Conservation (phyloP, 2,113 vertebrate genomes). For the Lampris megalopsis region DNA sequence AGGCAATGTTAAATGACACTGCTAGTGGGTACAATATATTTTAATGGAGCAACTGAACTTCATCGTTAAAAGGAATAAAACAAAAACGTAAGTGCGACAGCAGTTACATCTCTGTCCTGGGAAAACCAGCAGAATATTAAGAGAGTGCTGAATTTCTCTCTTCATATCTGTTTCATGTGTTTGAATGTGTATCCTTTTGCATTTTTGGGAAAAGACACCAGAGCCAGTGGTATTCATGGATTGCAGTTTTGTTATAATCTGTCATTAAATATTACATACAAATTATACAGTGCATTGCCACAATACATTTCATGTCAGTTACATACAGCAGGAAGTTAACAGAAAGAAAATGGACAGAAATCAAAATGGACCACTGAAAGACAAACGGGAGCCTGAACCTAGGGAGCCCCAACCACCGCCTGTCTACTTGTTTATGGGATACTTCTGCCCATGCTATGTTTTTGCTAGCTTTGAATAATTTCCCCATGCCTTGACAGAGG, state of each 20-base stretch:
- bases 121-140: too few species aligned
- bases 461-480: neutral
- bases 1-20: neutral
- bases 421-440: conserved; percentile 11
- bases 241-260: conserved; percentile 83
- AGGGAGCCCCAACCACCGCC: neutral
- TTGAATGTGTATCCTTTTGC: neutral
- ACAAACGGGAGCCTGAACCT: conserved; percentile 28
- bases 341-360: conserved; percentile 31
- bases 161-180: neutral
- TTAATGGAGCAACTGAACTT: neutral
- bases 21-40: neutral
- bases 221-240: conserved; percentile 58
- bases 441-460: conserved; percentile 36
- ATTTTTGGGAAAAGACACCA: conserved; percentile 9
- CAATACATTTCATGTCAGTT: conserved; percentile 83
- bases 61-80: neutral
- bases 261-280: conserved; percentile 96
- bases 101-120: too few species aligned
- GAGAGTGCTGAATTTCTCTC: neutral
- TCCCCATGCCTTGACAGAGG: neutral
- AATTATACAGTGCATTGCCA: conserved; percentile 92
- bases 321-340: conserved; percentile 68
- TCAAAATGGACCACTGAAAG: conserved; percentile 24
- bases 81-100: neutral